Conservation (phyloP, 2,888 invertebrate genomes). For the Clanis bilineata region DNA sequence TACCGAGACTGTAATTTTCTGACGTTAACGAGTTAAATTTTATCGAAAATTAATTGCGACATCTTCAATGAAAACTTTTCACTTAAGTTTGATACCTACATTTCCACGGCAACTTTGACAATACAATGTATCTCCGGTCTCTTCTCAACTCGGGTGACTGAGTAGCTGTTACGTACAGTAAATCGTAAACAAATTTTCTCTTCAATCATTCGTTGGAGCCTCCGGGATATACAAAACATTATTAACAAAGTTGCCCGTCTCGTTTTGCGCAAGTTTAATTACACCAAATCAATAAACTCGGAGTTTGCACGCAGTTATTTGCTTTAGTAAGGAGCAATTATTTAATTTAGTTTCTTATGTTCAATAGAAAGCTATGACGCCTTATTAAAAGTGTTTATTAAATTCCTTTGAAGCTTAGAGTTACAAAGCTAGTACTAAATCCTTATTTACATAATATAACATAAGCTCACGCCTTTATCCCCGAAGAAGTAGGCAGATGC, state of each 20-base stretch:
- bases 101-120: constrained; percentile 67
- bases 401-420: too few relatives aligned
- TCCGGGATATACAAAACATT: constrained; percentile 48
- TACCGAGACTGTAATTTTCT: constrained; percentile 69
- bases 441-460: too few relatives aligned
- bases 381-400: too few relatives aligned
- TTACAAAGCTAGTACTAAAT: too few relatives aligned
- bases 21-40: constrained; percentile 80
- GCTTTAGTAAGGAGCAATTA: constrained; percentile 3
- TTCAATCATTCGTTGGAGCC: constrained; percentile 47
- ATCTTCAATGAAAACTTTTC: constrained; percentile 77
- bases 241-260: constrained; percentile 49
- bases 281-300: constrained; percentile 38
- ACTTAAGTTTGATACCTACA: constrained; percentile 71
- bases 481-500: too few relatives aligned
- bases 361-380: neutral
- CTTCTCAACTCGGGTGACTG: constrained; percentile 46
- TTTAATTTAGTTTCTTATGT: constrained; percentile 26
- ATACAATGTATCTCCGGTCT: constrained; percentile 57
- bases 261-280: constrained; percentile 45
- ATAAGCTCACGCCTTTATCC: too few relatives aligned
- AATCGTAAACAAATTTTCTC: constrained; percentile 57
- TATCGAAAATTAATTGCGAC: constrained; percentile 81
- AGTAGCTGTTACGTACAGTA: constrained; percentile 48
- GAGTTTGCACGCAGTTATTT: constrained; percentile 29